phyloP scores from a whole-genome alignment of 2,797 vertebrate species.

The Gymnoscopelus microlampas region DNA sequence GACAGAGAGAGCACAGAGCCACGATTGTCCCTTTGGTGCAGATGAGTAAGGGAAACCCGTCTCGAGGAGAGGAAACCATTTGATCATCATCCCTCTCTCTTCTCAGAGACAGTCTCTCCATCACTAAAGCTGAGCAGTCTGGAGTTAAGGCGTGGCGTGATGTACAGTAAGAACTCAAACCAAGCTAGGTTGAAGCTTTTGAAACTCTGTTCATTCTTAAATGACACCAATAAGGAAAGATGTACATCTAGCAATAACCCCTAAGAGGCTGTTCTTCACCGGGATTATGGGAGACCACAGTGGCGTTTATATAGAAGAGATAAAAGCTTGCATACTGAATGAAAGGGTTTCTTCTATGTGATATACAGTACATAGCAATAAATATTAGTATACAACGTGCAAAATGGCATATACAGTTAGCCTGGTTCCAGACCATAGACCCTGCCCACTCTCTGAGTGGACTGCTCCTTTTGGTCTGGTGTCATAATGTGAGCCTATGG shows the following conservation, averaged over 20 bases:
- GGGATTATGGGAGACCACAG: not conserved
- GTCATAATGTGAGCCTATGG: no score
- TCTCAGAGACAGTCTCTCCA: slow-evolving; percentile 37
- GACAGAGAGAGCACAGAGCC: slow-evolving; percentile 12
- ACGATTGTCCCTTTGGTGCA: slow-evolving; percentile 33
- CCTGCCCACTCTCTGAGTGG: no score
- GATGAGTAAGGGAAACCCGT: slow-evolving; percentile 65
- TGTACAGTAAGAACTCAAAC: not conserved
- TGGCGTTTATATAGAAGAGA: not conserved
- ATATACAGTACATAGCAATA: no score
- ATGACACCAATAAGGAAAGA: not conserved
- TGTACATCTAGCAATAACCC: not conserved
- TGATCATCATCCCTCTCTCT: slow-evolving; percentile 41
- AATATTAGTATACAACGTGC: no score
- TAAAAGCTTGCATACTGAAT: not conserved
- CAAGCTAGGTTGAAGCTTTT: slow-evolving; percentile 21
- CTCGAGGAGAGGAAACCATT: slow-evolving; percentile 44
- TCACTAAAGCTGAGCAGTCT: slow-evolving; percentile 29
- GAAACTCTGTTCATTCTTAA: slow-evolving; percentile 17
- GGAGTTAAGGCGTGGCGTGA: slow-evolving; percentile 22
- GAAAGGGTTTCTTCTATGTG: not conserved
- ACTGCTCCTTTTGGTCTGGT: no score
- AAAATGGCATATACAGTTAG: no score
- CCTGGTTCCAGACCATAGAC: no score
- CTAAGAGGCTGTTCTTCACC: not conserved